Evolutionary conservation across 2,888 invertebrate genomes (phyloP), one percentile per base, ranked within the genome.

Genomic region (Ophion ellenae): DNA sequence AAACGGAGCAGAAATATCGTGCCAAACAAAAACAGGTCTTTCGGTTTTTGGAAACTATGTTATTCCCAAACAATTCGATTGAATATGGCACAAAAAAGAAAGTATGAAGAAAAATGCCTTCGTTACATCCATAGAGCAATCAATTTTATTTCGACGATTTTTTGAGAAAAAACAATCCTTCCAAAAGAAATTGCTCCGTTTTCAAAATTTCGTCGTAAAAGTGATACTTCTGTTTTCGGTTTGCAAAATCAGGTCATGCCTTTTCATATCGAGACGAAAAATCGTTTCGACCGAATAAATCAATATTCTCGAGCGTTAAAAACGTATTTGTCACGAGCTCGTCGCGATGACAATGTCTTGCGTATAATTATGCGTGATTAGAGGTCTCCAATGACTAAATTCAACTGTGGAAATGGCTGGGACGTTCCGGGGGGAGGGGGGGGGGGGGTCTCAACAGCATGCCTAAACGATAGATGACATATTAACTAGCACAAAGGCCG

Each of bases 401-500:
- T 70, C 77, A 78, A 75, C 78, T 47, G 76, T 86, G 81, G 76
- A 59, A 67, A 69, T 73, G 66, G 17, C 32, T 57, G 17, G 36
- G 14, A 47, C 10, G 20, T 14, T 57, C 0, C 5, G 17, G 40
- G 20, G 59, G 17, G 81, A n/a, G 67, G 11, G 32, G 59, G 53
- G 57, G 40, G 36, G 61, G 24, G 66, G 67, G 67, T 47, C 57
- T 83, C 81, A 86, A 83, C 77, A 57, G 83, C 86, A 86, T 86
- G 86, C 86, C 83, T 81, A 86, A 81, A 86, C 83, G 86, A 85
- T 83, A 83, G 87, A 32, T 86, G 83, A 86, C 74, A 89, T 81
- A 86, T 87, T 87, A 87, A 85, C 88, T 88, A 89, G 87, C 88
- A 88, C 81, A 81, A 73, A 81, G 86, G 80, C 85, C 79, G 70